Conservation (phyloP, 2,888 invertebrate genomes). For the Furcula furcula region DNA sequence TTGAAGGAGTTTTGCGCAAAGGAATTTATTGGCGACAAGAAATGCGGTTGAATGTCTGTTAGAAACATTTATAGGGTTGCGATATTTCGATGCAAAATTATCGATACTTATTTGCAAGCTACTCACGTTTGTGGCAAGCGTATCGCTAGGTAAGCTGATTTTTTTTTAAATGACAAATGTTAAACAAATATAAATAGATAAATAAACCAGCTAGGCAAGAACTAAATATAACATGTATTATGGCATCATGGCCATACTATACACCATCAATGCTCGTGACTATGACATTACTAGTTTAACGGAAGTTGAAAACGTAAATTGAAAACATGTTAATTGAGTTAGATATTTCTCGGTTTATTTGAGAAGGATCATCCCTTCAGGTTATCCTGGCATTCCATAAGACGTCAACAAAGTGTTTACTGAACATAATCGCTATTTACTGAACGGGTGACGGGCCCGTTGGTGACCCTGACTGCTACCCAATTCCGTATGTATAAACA, state of each 20-base stretch:
- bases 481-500: too few relatives aligned
- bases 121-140: background rate
- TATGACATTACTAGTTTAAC: background rate
- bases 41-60: conserved; percentile 67
- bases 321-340: background rate
- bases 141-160: too few relatives aligned
- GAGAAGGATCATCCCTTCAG: background rate
- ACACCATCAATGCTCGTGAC: background rate
- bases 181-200: too few relatives aligned
- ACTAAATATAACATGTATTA: too few relatives aligned
- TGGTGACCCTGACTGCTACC: too few relatives aligned
- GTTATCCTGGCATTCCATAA: background rate
- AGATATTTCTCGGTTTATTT: background rate
- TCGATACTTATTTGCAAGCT: background rate
- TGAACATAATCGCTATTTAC: background rate
- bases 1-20: conserved; percentile 57
- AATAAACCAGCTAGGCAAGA: too few relatives aligned
- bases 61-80: conserved; percentile 42
- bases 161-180: too few relatives aligned
- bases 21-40: conserved; percentile 70
- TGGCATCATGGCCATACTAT: too few relatives aligned
- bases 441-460: too few relatives aligned
- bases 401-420: background rate
- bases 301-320: background rate
- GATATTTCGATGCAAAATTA: conserved; percentile 5